Conservation (phyloP, 1,140 invertebrate genomes). For the Neodiprion virginianus region DNA sequence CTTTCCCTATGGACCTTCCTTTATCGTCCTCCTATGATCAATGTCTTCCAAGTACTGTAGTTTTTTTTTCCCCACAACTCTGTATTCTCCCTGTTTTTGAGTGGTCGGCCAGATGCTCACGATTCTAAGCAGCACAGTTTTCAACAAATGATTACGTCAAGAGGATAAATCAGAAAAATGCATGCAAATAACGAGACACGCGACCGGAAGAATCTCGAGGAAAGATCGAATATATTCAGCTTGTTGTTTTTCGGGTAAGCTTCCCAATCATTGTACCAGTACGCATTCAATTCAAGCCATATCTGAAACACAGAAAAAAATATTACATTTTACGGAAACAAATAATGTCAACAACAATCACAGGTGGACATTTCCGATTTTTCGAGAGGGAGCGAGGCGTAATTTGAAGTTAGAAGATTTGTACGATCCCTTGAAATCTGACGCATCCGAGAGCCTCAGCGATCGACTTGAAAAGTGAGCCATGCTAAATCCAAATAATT, state of each 20-base stretch:
- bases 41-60: too few species aligned
- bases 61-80: too few species aligned
- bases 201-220: neutral
- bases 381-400: slow-evolving; percentile 60
- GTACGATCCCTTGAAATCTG: slow-evolving; percentile 60
- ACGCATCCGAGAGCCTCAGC: slow-evolving; percentile 61
- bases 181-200: neutral
- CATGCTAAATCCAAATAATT: neutral
- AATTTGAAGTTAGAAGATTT: slow-evolving; percentile 64
- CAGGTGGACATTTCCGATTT: slow-evolving; percentile 64
- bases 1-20: too few species aligned
- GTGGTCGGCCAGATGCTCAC: too few species aligned
- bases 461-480: slow-evolving; percentile 64
- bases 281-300: neutral
- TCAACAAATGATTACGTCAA: too few species aligned
- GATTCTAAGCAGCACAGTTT: too few species aligned
- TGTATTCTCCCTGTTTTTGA: too few species aligned
- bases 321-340: neutral
- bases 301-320: neutral
- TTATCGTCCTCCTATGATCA: too few species aligned
- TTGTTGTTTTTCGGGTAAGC: slow-evolving; percentile 1
- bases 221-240: neutral
- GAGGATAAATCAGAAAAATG: too few species aligned
- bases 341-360: neutral
- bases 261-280: neutral